Evolutionary conservation across 2,113 vertebrate genomes (phyloP), one percentile per base, ranked within the genome.

Genomic region (Corvus hawaiiensis): DNA sequence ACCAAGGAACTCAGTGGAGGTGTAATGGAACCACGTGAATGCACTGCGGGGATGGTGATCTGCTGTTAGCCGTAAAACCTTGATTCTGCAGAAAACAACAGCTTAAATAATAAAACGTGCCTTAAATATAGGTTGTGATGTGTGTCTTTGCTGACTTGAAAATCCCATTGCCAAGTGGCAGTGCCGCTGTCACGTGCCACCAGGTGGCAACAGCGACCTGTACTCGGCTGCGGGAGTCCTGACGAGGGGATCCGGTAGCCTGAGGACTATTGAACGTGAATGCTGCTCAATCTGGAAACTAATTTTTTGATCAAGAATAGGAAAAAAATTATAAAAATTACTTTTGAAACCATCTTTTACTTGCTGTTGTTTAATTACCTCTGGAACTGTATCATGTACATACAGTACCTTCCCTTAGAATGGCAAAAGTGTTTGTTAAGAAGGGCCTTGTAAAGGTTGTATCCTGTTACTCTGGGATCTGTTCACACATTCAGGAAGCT

Each of bases 171-270:
- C 5, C 30, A 1, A 35, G 59, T 16, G 80, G 16, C 71, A 20
- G 81, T 26, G 51, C 8, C 3, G 8, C 71, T 44, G 62, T 18
- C 30, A 16, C 0, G 0, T 64, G 44, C 92, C 95, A 84, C 85
- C 67, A 96, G 96, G 77, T 94, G 96, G 95, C 90, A 93, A 69
- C 84, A 84, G 82, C 35, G 74, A 63, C 61, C 74, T 51, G 85
- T 5, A 0, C 55, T 51, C 12, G 10, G 44, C 39, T 11, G 48
- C 7, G 16, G 9, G 28, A 41, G 13, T 24, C 22, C 21, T 11
- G 33, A 4, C 44, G 13, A 4, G 23, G 26, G 33, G 9, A 3
- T n/a, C 11, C 3, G 9, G 13, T 46, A 41, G 28, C 52, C 59
- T 26, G 0, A 2, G 24, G 10, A 1, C 44, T 35, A 0, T 11